These are phyloP conservation scores for Gymnobelideus leadbeateri DNA, from an alignment of 2,113 vertebrate species.

Conservation along the genomic window DNA sequence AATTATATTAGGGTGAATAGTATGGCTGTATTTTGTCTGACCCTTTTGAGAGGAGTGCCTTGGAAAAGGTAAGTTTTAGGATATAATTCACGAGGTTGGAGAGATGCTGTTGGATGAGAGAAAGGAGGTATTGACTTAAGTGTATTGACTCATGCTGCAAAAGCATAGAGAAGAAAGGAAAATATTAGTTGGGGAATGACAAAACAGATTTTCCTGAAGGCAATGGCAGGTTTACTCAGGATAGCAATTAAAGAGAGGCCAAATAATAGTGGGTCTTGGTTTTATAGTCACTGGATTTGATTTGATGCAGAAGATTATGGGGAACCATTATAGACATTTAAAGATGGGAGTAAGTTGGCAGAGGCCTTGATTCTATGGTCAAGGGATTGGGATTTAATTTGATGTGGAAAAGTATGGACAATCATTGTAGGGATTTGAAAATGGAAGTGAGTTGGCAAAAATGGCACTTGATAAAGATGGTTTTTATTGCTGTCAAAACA, in stretches of 20 bases:
- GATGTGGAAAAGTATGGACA: background rate
- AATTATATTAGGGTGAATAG: background rate
- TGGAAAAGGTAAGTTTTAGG: background rate
- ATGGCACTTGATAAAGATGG: background rate
- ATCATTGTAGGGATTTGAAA: background rate
- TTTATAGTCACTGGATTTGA: background rate
- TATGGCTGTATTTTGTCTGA: background rate
- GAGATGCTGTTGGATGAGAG: background rate
- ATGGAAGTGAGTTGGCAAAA: background rate
- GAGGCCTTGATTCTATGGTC: background rate
- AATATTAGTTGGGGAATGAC: background rate
- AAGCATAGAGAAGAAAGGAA: background rate
- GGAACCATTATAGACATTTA: background rate
- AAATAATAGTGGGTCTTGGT: background rate
- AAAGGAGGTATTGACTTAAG: background rate
- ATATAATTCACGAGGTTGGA: background rate
- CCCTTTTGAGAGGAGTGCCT: background rate
- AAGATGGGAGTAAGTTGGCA: background rate
- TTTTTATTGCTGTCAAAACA: background rate
- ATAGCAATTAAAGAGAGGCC: background rate
- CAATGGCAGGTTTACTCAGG: background rate
- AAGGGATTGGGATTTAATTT: background rate
- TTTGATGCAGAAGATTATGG: background rate
- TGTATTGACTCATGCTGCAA: background rate
- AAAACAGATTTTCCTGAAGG: background rate